Evolutionary conservation across 2,888 invertebrate species (phyloP).

Genomic region (Ochropleura plecta): DNA sequence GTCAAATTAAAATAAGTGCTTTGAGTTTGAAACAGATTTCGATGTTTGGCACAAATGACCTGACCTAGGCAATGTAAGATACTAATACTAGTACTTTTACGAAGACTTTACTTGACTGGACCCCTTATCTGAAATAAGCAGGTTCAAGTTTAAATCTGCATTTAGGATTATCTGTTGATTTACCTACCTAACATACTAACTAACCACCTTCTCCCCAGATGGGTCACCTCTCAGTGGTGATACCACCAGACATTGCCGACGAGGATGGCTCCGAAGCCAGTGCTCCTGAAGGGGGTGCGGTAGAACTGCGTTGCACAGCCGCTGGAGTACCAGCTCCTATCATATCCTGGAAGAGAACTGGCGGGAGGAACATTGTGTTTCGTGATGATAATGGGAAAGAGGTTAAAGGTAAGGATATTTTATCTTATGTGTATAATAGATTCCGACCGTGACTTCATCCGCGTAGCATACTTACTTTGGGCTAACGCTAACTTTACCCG

Average conservation of each 20-base stretch:
- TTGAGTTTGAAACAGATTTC: background rate
- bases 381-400: slow-evolving; percentile 93
- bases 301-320: slow-evolving; percentile 94
- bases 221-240: slow-evolving; percentile 96
- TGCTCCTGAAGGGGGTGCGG: slow-evolving; percentile 94
- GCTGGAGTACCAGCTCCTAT: slow-evolving; percentile 95
- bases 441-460: no score
- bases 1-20: no score
- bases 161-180: no score
- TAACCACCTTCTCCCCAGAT: slow-evolving; percentile 90
- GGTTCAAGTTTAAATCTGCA: background rate
- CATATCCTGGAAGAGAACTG: slow-evolving; percentile 95
- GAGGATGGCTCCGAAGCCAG: slow-evolving; percentile 92
- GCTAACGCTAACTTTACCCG: no score
- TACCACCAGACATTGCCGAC: slow-evolving; percentile 95
- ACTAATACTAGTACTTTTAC: background rate
- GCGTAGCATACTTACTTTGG: no score
- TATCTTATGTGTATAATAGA: background rate
- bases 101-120: background rate
- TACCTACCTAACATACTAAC: slow-evolving; percentile 14
- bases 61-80: background rate
- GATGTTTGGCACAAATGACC: background rate
- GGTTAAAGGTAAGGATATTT: slow-evolving; percentile 90
- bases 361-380: slow-evolving; percentile 93
- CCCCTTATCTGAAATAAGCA: background rate